Percentiles rank a stretch among this genome's conserved stretches.
Evolutionary conservation across 30 jellyfish, hydroid and myxozoan genomes (phyloP).

Genomic region (Aurelia sp.): DNA sequence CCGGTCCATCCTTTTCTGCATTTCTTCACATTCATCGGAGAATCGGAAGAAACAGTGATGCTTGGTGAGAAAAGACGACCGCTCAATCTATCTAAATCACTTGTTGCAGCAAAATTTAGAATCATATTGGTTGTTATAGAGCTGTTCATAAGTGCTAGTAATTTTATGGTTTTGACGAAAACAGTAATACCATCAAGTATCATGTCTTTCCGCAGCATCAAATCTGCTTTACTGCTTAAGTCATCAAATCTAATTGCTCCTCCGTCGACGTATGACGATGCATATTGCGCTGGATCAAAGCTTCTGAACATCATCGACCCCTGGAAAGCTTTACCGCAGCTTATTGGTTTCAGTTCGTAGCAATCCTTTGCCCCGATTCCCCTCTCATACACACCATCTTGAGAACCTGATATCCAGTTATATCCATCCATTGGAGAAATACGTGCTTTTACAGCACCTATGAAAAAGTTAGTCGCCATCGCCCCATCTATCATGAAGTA

Average conservation of each 20-base stretch:
- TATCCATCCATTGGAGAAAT: constrained; percentile 61
- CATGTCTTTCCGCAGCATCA: constrained; percentile 27
- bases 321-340: constrained; percentile 58
- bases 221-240: neutral
- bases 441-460: constrained; percentile 41
- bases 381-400: constrained; percentile 44
- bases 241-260: neutral
- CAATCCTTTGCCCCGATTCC: constrained; percentile 59
- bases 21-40: neutral
- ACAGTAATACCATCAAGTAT: constrained; percentile 49
- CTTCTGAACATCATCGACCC: constrained; percentile 41
- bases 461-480: constrained; percentile 17
- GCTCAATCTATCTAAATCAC: neutral
- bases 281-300: neutral
- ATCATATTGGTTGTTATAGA: constrained; percentile 18
- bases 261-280: constrained; percentile 16
- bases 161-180: constrained; percentile 5
- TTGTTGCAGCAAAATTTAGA: neutral
- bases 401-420: constrained; percentile 72
- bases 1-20: constrained; percentile 88
- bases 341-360: constrained; percentile 38
- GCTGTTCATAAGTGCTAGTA: neutral
- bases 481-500: constrained; percentile 30
- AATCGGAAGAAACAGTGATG: neutral
- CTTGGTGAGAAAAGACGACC: neutral